Conservation (phyloP, 2,113 vertebrate species). For the Chionis minor region DNA sequence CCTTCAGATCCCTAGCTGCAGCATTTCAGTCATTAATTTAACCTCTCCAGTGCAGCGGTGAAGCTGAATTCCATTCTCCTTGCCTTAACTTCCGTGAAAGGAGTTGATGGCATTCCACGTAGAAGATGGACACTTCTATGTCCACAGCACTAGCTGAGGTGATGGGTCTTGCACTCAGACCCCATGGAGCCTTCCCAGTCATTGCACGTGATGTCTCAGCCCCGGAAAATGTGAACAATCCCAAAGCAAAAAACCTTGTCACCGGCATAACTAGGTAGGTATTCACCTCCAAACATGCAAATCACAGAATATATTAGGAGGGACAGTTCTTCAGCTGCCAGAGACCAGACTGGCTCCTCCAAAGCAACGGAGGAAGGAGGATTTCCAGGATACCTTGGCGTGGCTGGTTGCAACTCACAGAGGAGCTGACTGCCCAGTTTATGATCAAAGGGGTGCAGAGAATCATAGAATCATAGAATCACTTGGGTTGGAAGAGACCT, state of each 20-base stretch:
- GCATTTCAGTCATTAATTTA: neutral
- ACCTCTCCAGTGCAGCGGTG: neutral
- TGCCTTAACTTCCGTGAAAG: neutral
- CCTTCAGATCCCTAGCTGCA: neutral
- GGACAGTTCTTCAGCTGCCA: neutral
- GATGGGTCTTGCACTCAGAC: neutral
- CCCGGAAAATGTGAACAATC: neutral
- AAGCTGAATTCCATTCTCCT: neutral
- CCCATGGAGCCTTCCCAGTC: neutral
- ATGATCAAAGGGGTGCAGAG: neutral
- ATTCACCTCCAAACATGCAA: accelerated
- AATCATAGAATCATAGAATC: no score
- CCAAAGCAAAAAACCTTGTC: neutral
- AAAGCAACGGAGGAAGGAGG: accelerated
- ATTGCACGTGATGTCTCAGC: neutral
- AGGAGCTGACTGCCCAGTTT: neutral
- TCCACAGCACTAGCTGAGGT: neutral
- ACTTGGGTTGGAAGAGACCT: no score
- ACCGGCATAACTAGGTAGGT: neutral
- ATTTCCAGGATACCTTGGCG: neutral
- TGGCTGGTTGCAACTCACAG: neutral
- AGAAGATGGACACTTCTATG: neutral
- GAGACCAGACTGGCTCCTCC: accelerated
- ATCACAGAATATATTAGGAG: neutral
- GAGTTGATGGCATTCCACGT: neutral